A percentile compares a stretch with the other conserved stretches of the same genome.
phyloP scores from a whole-genome alignment of 2,888 invertebrate species.

The Cremastobaeus sp. region DNA sequence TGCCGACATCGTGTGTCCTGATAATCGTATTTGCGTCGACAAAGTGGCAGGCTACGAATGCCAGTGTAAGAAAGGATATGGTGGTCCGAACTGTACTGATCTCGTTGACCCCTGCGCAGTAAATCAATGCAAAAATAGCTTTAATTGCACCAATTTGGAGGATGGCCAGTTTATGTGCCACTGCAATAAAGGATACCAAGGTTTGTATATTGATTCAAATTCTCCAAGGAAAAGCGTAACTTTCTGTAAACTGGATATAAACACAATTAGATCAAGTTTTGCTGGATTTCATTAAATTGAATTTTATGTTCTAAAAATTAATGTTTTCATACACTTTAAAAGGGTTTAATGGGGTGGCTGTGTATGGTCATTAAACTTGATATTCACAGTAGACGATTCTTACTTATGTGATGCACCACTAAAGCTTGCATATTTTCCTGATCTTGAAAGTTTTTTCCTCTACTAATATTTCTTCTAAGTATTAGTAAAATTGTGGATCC shows the following conservation, averaged over 20 bases:
- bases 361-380: too few species aligned
- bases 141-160: constrained; percentile 82
- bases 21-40: constrained; percentile 81
- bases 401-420: too few species aligned
- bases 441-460: too few species aligned
- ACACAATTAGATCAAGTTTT: not conserved
- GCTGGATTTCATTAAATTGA: too few species aligned
- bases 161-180: constrained; percentile 84
- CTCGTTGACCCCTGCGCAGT: constrained; percentile 82
- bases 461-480: too few species aligned
- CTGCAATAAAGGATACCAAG: constrained; percentile 85
- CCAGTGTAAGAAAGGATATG: constrained; percentile 81
- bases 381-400: too few species aligned
- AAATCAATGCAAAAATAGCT: constrained; percentile 86
- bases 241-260: not conserved
- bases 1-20: constrained; percentile 79
- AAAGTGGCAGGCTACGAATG: constrained; percentile 81
- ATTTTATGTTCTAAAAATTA: too few species aligned
- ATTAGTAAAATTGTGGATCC: too few species aligned
- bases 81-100: constrained; percentile 81
- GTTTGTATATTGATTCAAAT: constrained; percentile 77
- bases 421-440: too few species aligned
- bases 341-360: too few species aligned
- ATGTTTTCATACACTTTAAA: too few species aligned
- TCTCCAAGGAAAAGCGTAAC: too few species aligned